Conservation (phyloP, 1,140 invertebrate species). For the Globodera ellingtonae region DNA sequence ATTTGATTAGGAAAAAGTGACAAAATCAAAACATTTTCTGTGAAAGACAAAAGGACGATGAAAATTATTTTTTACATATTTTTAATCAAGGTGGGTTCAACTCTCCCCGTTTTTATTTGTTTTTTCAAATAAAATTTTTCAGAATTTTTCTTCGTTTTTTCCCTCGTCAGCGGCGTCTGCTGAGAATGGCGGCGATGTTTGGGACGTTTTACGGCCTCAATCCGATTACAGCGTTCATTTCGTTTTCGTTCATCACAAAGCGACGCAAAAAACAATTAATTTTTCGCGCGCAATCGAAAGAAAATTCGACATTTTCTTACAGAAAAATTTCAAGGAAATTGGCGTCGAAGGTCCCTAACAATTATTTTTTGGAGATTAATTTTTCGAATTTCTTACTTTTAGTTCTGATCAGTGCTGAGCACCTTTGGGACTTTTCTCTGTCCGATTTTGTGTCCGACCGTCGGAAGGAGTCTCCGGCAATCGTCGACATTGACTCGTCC, state of each 20-base stretch:
- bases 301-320: slow-evolving; percentile 1
- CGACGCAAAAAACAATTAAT: slow-evolving; percentile 21
- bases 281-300: slow-evolving; percentile 4
- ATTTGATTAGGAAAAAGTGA: no score
- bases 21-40: no score
- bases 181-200: slow-evolving; percentile 28
- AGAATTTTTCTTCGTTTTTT: neutral
- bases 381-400: neutral
- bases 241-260: slow-evolving; percentile 43
- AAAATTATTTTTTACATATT: neutral
- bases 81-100: neutral
- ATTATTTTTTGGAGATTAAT: neutral
- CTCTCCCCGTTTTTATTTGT: neutral
- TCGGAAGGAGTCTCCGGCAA: neutral
- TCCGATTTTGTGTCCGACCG: slow-evolving; percentile 25
- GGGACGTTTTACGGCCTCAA: slow-evolving; percentile 39
- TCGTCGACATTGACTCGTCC: slow-evolving; percentile 23
- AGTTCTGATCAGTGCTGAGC: slow-evolving; percentile 35
- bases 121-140: neutral
- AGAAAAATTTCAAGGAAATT: neutral
- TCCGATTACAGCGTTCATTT: slow-evolving; percentile 45
- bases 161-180: neutral
- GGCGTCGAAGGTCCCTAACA: slow-evolving; percentile 6
- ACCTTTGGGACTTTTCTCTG: slow-evolving; percentile 41
- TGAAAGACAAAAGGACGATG: neutral